These are phyloP conservation scores for Macrotrachela quadricornifera DNA, from an alignment of 1,140 invertebrate genomes.

Conservation along the genomic window DNA sequence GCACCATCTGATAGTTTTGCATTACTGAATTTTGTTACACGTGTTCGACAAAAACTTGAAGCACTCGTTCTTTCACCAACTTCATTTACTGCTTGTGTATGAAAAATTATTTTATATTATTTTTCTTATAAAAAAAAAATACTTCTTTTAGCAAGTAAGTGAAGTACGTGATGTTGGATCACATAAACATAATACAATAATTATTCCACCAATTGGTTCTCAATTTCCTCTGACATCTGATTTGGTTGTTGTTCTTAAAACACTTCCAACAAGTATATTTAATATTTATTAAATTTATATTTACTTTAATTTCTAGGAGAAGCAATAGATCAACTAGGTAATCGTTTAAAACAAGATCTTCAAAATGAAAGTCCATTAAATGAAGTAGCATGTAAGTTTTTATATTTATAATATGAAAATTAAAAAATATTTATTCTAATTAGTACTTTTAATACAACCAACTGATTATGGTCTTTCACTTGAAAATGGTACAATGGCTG, in stretches of 20 bases:
- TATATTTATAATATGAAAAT: no score
- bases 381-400: no score
- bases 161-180: constrained; percentile 85
- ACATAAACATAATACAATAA: constrained; percentile 93
- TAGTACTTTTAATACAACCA: no score
- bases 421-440: no score
- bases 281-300: background rate
- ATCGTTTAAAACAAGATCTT: background rate
- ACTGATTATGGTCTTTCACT: no score
- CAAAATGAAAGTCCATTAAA: background rate
- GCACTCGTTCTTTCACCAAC: constrained; percentile 75
- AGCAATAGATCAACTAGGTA: background rate
- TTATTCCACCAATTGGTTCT: constrained; percentile 33
- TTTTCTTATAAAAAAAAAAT: background rate
- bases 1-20: constrained; percentile 65
- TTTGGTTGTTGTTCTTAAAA: constrained; percentile 92
- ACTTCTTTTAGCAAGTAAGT: constrained; percentile 60
- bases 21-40: constrained; percentile 71
- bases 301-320: background rate
- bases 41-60: constrained; percentile 71
- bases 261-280: constrained; percentile 55
- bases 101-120: constrained; percentile 16
- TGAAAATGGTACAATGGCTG: constrained; percentile 30
- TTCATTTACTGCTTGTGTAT: constrained; percentile 79
- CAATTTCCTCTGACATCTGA: constrained; percentile 73